Percentiles rank a stretch among this genome's conserved stretches.
Conservation (phyloP, 1,140 invertebrate genomes). For the Caenorhabditis briggsae region DNA sequence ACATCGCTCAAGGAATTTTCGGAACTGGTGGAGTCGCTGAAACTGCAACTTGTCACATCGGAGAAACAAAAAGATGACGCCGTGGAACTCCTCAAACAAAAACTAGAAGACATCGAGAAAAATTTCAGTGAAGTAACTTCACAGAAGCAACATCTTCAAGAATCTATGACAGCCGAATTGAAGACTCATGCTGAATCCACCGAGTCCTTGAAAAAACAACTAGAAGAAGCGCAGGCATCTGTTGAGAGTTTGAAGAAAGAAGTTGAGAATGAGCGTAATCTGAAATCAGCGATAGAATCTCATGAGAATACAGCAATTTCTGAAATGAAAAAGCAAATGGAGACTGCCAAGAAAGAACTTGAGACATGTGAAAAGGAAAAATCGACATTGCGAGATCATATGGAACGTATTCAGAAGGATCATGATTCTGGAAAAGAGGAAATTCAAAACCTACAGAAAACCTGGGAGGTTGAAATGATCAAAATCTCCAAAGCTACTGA, state of each 20-base stretch:
- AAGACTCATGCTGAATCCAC: not conserved
- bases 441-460: not conserved
- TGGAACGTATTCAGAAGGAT: not conserved
- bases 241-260: conserved; percentile 15
- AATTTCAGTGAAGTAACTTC: not conserved
- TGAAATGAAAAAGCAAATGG: conserved; percentile 49
- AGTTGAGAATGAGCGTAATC: conserved; percentile 21
- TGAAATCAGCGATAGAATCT: not conserved
- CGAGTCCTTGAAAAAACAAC: conserved; percentile 7
- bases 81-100: not conserved
- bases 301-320: conserved; percentile 1
- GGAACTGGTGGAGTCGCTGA: not conserved
- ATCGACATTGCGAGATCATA: not conserved
- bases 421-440: not conserved
- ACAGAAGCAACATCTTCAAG: conserved; percentile 8
- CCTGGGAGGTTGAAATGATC: not conserved
- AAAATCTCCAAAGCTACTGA: not conserved
- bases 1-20: conserved; percentile 18
- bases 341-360: conserved; percentile 7
- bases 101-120: conserved; percentile 7
- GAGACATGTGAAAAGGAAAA: conserved; percentile 16
- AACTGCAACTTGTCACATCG: not conserved
- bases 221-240: not conserved
- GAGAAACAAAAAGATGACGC: conserved; percentile 11
- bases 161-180: not conserved